phyloP scores from a whole-genome alignment of 2,113 vertebrate species.

The Varanus salvator region DNA sequence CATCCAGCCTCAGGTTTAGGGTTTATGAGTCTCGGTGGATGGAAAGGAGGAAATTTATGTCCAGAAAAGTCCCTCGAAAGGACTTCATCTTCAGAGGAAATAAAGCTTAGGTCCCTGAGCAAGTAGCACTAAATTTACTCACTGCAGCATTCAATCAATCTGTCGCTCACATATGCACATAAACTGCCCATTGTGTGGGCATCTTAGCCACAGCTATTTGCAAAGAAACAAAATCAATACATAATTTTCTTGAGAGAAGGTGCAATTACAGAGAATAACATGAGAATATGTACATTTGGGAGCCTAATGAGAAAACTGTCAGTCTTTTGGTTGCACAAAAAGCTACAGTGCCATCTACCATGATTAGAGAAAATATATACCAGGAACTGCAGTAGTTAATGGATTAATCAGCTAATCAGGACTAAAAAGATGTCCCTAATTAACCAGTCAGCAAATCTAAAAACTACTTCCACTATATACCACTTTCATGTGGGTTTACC shows the following conservation, averaged over 20 bases:
- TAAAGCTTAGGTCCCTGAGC: constrained; percentile 11
- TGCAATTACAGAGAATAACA: constrained; percentile 1
- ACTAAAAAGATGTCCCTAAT: background rate
- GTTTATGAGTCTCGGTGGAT: background rate
- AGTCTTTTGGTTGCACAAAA: background rate
- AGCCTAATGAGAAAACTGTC: background rate
- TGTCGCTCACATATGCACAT: background rate
- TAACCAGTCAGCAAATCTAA: background rate
- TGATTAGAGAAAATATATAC: background rate
- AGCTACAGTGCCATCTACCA: background rate
- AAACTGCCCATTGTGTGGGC: constrained; percentile 1
- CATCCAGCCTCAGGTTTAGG: background rate
- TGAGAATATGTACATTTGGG: background rate
- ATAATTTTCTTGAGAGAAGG: background rate
- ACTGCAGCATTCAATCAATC: constrained; percentile 7
- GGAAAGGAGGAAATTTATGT: constrained; percentile 25
- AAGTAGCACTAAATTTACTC: constrained; percentile 34
- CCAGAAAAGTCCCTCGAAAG: constrained; percentile 26
- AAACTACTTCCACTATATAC: background rate
- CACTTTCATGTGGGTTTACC: background rate
- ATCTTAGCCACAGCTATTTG: background rate
- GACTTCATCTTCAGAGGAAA: constrained; percentile 19
- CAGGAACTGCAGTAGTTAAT: background rate
- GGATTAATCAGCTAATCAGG: background rate
- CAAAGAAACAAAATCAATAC: constrained; percentile 37